phyloP scores from a whole-genome alignment of 2,888 invertebrate species.

The Serripes groenlandicus region DNA sequence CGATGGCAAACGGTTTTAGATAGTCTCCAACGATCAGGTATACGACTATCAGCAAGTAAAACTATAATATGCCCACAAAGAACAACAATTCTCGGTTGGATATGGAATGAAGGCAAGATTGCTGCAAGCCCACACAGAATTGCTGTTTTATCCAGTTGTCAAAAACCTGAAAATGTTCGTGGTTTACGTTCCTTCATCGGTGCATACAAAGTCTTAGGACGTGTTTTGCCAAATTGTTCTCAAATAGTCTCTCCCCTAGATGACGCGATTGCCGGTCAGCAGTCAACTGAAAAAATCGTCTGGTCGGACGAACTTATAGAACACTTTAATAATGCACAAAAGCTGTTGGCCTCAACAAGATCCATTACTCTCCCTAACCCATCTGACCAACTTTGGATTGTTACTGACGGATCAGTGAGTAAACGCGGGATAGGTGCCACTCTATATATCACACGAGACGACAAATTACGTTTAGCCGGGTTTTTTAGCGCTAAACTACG shows the following conservation, averaged over 20 bases:
- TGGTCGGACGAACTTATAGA: constrained; percentile 51
- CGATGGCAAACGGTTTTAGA: no score
- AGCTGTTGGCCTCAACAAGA: constrained; percentile 15
- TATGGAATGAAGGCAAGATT: constrained; percentile 45
- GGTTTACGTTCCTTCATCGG: constrained; percentile 58
- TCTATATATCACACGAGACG: constrained; percentile 59
- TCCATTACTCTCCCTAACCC: constrained; percentile 46
- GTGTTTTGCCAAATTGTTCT: constrained; percentile 51
- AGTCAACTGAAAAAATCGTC: constrained; percentile 52
- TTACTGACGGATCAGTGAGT: constrained; percentile 61
- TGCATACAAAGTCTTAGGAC: constrained; percentile 58
- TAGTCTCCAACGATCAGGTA: constrained; percentile 46
- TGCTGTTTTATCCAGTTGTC: constrained; percentile 41
- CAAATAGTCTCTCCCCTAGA: constrained; percentile 44
- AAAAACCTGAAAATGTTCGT: constrained; percentile 41
- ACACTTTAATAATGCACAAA: constrained; percentile 45
- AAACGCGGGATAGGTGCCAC: constrained; percentile 69
- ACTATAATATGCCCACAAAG: constrained; percentile 44
- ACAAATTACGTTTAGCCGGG: constrained; percentile 55
- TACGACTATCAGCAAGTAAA: constrained; percentile 54
- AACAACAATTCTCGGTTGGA: constrained; percentile 61
- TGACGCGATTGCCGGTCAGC: constrained; percentile 40
- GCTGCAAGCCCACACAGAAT: constrained; percentile 51
- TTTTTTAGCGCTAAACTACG: constrained; percentile 71
- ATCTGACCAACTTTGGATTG: constrained; percentile 52